Base-by-base conservation (phyloP, 1,140 invertebrate species). In the Stratiolaelaps scimitus region DNA sequence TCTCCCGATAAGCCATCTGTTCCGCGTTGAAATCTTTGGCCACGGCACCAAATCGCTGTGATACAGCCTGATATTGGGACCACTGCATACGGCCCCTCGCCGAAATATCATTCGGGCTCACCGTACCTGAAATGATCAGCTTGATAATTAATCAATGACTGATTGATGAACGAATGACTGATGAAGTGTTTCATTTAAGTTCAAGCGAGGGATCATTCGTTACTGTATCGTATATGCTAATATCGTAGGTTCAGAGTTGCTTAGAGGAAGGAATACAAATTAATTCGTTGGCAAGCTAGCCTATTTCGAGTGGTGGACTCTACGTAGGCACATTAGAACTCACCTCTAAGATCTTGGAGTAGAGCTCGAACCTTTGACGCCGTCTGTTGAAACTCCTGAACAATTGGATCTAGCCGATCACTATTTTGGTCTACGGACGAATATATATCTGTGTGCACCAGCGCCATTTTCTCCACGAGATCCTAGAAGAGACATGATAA, bases 31-130 rank as follows among this genome's bases (percentile, higher is more conserved):
- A 60, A 17, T 60, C 53, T 17, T 5, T 29, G 15, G 34, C 34
- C 1, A 34, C 15, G 23, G 17, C 53, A 2, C 26, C 17, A 23
- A 60, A 60, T 19, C 26, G 13, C 53, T 60, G 26, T 26, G 15
- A 29, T 34, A 60, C 6, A 15, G 53, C 13, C 53, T n/a, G 17
- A 23, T 60, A 60, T 10, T 60, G 53, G 26, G 15, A 15, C 26
- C 34, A 60, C 10, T 26, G 26, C 53, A 60, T 60, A 34, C 53
- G 53, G 10, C 53, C 53, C 23, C 34, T 60, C 13, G 53, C 53
- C 17, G 53, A 60, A 17, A 15, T 26, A 34, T 60, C 53, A 60
- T 60, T 34, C 10, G 53, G 15, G 20, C 34, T 26, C 2, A 60
- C 53, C 5, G 53, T 19, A 29, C 15, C 53, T 60, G 23, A 2